Evolutionary conservation across 2,113 vertebrate genomes (phyloP).

Genomic region (Scomber japonicus): DNA sequence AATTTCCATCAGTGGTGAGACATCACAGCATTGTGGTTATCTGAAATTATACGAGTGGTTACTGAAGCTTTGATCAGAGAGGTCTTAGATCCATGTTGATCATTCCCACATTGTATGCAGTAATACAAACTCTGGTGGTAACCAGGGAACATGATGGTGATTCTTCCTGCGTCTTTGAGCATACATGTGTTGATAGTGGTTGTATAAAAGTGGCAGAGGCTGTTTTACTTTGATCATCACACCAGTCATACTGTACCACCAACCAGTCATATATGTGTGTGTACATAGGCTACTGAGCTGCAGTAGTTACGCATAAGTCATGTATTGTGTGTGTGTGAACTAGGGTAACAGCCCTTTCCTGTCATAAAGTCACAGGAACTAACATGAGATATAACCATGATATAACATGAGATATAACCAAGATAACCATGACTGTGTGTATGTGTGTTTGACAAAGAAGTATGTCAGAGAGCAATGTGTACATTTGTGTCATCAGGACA

Average conservation of each 20-base stretch:
- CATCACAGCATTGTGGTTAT: constrained; percentile 34
- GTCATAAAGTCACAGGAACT: not conserved
- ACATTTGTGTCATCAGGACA: not conserved
- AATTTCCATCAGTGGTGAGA: not conserved
- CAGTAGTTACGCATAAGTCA: not conserved
- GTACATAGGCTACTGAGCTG: not conserved
- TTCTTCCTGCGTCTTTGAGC: not conserved
- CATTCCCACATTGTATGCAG: constrained; percentile 36
- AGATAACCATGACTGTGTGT: not conserved
- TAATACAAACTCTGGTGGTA: not conserved
- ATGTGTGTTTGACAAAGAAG: not conserved
- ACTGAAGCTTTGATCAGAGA: constrained; percentile 49
- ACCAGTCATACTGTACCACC: not conserved
- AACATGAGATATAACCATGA: too few relatives aligned
- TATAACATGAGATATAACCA: too few relatives aligned
- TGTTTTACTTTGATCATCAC: not conserved
- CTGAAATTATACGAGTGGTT: constrained; percentile 27
- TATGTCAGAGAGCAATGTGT: not conserved
- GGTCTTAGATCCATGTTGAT: constrained; percentile 32
- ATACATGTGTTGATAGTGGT: not conserved
- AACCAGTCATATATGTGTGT: not conserved
- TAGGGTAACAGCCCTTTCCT: not conserved
- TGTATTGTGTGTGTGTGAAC: not conserved
- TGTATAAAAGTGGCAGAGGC: not conserved
- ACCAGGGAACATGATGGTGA: not conserved